Conservation (phyloP, 2,113 vertebrate genomes). For the Daboia siamensis region DNA sequence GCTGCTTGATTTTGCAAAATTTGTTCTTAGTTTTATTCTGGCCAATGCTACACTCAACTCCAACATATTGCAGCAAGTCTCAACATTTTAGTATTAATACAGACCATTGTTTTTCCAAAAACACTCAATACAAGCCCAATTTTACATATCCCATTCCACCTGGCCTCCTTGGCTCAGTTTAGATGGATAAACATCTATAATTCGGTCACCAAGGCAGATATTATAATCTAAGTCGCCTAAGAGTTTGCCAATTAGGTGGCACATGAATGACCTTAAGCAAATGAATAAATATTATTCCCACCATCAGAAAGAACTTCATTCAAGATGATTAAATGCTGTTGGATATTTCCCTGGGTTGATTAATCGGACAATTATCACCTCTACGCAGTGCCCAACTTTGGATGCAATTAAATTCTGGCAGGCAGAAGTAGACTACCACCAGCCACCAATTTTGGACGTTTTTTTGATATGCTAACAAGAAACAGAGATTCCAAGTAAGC, state of each 20-base stretch:
- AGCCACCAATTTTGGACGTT: background rate
- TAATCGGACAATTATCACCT: conserved; percentile 6
- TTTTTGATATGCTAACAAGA: too few species aligned
- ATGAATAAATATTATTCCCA: background rate
- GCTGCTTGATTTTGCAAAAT: background rate
- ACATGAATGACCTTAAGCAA: background rate
- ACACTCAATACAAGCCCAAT: background rate
- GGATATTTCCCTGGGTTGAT: background rate
- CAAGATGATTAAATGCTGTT: background rate
- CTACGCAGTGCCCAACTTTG: background rate
- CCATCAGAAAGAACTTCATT: background rate
- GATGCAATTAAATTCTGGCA: background rate
- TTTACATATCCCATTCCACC: background rate
- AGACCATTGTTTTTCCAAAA: background rate
- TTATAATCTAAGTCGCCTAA: background rate
- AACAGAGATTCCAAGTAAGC: background rate
- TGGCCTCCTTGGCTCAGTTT: background rate
- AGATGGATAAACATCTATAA: background rate
- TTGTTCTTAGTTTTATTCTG: background rate
- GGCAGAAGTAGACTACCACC: background rate
- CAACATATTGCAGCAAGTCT: too few species aligned
- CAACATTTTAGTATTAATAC: background rate
- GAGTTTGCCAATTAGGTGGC: background rate
- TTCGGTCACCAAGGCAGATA: background rate
- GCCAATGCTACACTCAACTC: background rate